Percentiles rank a stretch among this genome's conserved stretches.
phyloP scores from a whole-genome alignment of 2,888 invertebrate genomes.

The Tetragnatha montana region DNA sequence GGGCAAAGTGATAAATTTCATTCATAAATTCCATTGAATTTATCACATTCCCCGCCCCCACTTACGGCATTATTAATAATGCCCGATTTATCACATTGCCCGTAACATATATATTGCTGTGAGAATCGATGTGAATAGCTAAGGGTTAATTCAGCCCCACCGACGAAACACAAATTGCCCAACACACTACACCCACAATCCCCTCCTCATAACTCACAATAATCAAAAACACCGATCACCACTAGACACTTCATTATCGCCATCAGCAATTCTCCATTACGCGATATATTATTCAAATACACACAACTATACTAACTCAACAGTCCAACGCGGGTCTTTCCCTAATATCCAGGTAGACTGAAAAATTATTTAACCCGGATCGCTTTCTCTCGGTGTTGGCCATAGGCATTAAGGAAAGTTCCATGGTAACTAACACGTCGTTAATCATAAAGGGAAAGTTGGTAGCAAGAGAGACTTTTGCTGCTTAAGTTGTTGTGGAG shows the following conservation, averaged over 20 bases:
- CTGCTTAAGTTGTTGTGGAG: neutral
- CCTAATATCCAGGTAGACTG: slow-evolving; percentile 20
- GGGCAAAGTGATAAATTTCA: too few relatives aligned
- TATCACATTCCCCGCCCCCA: too few relatives aligned
- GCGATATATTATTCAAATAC: slow-evolving; percentile 18
- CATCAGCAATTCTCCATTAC: slow-evolving; percentile 5
- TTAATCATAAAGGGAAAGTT: neutral
- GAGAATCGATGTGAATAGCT: too few relatives aligned
- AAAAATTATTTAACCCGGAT: slow-evolving; percentile 36
- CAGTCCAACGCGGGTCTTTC: neutral
- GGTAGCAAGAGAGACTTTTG: neutral
- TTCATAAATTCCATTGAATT: too few relatives aligned
- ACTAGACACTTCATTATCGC: neutral
- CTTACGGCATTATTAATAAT: too few relatives aligned
- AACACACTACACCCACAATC: neutral
- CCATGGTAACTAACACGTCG: slow-evolving; percentile 4
- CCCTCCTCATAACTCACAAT: neutral
- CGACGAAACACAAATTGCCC: too few relatives aligned
- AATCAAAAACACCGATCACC: neutral
- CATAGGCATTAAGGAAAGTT: slow-evolving; percentile 9
- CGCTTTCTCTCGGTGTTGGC: slow-evolving; percentile 3
- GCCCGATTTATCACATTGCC: too few relatives aligned
- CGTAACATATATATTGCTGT: too few relatives aligned
- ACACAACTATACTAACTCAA: neutral
- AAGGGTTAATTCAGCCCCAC: too few relatives aligned